A percentile compares a stretch with the other conserved stretches of the same genome.
Conservation (phyloP, 1,140 invertebrate genomes). For the Steinernema khuongi region DNA sequence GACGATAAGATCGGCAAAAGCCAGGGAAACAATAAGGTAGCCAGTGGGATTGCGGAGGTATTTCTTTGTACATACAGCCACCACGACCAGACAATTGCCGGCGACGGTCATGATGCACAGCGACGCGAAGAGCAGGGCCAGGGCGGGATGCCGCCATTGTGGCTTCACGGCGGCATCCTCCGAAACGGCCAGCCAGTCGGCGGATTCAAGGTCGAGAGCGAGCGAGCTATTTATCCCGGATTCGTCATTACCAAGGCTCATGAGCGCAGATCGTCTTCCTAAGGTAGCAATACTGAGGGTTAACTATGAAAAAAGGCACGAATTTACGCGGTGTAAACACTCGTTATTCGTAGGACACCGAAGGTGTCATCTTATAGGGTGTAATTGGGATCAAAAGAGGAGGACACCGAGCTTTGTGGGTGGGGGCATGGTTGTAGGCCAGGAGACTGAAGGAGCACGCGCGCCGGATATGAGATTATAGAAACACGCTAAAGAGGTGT, state of each 20-base stretch:
- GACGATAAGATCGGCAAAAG: slow-evolving; percentile 56
- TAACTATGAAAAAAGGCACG: neutral
- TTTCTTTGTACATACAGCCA: slow-evolving; percentile 58
- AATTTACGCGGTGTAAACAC: too few species aligned
- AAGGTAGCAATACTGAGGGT: neutral
- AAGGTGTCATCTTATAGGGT: too few species aligned
- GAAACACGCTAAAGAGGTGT: too few species aligned
- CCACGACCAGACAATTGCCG: slow-evolving; percentile 55
- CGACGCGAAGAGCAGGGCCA: slow-evolving; percentile 38
- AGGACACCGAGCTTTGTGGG: too few species aligned
- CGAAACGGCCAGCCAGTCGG: neutral
- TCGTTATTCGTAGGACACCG: too few species aligned
- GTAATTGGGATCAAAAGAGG: too few species aligned
- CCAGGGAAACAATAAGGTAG: slow-evolving; percentile 56
- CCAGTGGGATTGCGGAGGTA: slow-evolving; percentile 56
- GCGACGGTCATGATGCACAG: slow-evolving; percentile 52
- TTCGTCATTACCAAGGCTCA: neutral
- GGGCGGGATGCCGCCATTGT: slow-evolving; percentile 48
- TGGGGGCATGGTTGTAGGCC: too few species aligned
- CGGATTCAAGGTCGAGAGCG: neutral
- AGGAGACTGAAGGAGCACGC: too few species aligned
- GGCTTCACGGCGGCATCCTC: neutral
- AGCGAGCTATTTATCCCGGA: neutral
- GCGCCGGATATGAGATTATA: too few species aligned
- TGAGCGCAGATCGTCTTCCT: neutral